Conservation (phyloP, 2,797 vertebrate genomes). For the Numenius phaeopus region DNA sequence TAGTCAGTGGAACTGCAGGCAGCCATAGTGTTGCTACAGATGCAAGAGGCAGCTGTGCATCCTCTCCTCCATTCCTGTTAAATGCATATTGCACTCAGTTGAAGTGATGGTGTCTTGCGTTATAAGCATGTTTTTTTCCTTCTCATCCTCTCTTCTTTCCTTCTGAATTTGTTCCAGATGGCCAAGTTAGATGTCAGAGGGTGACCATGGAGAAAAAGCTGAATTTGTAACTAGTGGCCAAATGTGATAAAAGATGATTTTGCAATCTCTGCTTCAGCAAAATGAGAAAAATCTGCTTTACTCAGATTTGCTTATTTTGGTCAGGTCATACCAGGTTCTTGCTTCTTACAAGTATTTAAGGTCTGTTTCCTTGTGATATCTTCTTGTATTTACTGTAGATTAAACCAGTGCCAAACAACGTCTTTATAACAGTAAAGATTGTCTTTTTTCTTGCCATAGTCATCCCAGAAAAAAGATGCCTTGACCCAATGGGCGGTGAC, state of each 20-base stretch:
- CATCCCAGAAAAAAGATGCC: background rate
- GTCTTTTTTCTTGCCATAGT: background rate
- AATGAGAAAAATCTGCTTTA: slow-evolving; percentile 13
- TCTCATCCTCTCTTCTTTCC: background rate
- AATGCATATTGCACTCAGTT: background rate
- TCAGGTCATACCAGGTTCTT: background rate
- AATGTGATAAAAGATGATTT: slow-evolving; percentile 8
- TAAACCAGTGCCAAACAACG: background rate
- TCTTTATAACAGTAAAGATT: background rate
- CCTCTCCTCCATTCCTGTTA: background rate
- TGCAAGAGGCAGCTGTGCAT: slow-evolving; percentile 41
- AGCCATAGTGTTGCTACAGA: background rate
- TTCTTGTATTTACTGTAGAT: background rate
- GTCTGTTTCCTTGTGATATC: background rate
- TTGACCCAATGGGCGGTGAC: background rate
- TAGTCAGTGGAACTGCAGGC: background rate
- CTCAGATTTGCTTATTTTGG: slow-evolving; percentile 12
- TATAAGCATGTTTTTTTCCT: slow-evolving; percentile 8
- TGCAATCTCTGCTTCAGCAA: slow-evolving; percentile 4
- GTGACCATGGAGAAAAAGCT: slow-evolving; percentile 6
- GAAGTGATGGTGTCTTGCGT: background rate
- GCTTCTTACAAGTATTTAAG: background rate
- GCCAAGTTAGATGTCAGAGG: slow-evolving; percentile 18
- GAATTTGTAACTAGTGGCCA: slow-evolving; percentile 10
- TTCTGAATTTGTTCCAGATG: slow-evolving; percentile 49